Evolutionary conservation across 1,140 invertebrate genomes (phyloP).

Genomic region (Trialeurodes vaporariorum): DNA sequence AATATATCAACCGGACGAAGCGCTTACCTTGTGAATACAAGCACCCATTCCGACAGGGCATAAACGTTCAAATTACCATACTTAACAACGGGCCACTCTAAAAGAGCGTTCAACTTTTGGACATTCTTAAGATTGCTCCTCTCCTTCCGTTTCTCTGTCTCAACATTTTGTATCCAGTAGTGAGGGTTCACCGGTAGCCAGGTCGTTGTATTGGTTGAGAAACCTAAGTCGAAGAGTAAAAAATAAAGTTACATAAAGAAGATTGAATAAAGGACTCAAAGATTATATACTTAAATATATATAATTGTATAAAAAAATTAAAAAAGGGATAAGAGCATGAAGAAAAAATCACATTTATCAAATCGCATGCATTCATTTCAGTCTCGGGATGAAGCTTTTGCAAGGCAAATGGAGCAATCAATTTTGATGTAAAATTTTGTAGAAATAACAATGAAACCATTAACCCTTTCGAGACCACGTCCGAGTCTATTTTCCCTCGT

Average conservation of each 20-base stretch:
- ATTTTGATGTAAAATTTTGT: too few relatives aligned
- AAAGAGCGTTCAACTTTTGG: slow-evolving; percentile 9
- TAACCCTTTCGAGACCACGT: too few relatives aligned
- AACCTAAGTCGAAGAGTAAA: slow-evolving; percentile 10
- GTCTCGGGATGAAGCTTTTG: too few relatives aligned
- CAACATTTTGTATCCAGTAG: slow-evolving; percentile 16
- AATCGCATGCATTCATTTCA: neutral
- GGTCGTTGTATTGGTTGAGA: slow-evolving; percentile 10
- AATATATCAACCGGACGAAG: neutral
- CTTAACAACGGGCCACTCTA: slow-evolving; percentile 6
- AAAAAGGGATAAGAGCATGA: neutral
- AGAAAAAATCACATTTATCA: too few relatives aligned
- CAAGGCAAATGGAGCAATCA: too few relatives aligned
- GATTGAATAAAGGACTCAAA: too few relatives aligned
- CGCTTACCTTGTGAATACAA: slow-evolving; percentile 13
- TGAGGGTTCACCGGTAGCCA: slow-evolving; percentile 18
- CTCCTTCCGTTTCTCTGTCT: neutral
- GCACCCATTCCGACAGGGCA: slow-evolving; percentile 13
- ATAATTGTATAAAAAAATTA: neutral
- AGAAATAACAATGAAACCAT: too few relatives aligned
- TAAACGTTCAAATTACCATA: slow-evolving; percentile 15
- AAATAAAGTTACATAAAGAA: neutral
- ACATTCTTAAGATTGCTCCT: slow-evolving; percentile 12
- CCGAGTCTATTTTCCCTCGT: too few relatives aligned
- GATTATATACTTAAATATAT: neutral